phyloP scores from a whole-genome alignment of 2,888 invertebrate genomes.

The Allophyes oxyacanthae region DNA sequence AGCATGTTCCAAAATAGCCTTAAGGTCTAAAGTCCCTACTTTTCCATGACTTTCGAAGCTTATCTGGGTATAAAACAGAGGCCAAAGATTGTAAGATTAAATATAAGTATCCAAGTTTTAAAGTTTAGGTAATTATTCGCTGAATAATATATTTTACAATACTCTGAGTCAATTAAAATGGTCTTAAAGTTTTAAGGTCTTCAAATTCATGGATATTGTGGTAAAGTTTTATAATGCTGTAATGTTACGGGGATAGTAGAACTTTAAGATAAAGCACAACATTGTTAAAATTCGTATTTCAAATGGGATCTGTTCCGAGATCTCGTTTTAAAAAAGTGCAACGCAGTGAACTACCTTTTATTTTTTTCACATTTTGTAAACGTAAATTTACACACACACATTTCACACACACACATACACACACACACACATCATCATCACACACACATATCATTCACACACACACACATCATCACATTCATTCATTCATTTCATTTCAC shows the following conservation, averaged over 20 bases:
- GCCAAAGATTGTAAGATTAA: conserved; percentile 33
- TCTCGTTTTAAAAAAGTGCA: no score
- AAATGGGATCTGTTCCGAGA: no score
- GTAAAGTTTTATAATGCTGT: background rate
- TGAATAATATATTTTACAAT: conserved; percentile 31
- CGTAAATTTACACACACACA: no score
- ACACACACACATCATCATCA: no score
- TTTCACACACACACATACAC: no score
- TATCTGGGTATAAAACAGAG: conserved; percentile 20
- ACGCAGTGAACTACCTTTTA: no score
- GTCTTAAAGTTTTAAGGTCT: background rate
- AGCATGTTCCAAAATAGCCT: conserved; percentile 10
- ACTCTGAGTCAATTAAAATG: conserved; percentile 34
- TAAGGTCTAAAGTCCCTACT: conserved; percentile 9
- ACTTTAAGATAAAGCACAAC: background rate
- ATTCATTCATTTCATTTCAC: no score
- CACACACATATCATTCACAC: no score
- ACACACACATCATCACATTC: no score
- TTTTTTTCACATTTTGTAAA: no score
- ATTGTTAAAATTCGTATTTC: no score
- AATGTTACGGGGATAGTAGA: background rate
- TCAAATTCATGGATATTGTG: background rate
- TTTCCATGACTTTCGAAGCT: conserved; percentile 17
- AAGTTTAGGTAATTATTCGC: conserved; percentile 37
- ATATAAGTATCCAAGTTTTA: conserved; percentile 29